These are phyloP conservation scores for Agrilus mali DNA, from an alignment of 2,888 invertebrate genomes.

Conservation along the genomic window DNA sequence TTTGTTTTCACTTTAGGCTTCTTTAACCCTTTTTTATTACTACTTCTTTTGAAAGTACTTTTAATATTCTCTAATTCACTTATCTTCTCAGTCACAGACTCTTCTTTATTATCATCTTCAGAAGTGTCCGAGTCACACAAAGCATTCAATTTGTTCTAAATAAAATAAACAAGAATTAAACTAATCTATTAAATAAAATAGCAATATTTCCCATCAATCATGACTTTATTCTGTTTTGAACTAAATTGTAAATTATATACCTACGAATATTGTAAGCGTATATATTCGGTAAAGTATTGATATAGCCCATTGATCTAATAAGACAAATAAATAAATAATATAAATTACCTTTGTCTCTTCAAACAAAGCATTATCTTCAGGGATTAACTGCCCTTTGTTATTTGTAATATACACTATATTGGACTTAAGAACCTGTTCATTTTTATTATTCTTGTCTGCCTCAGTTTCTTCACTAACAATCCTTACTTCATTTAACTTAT, in stretches of 20 bases:
- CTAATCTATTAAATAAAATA: neutral
- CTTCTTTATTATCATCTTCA: constrained; percentile 22
- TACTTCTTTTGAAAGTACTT: constrained; percentile 4
- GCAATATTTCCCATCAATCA: too few relatives aligned
- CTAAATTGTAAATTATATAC: too few relatives aligned
- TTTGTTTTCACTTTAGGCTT: neutral
- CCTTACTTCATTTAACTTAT: too few relatives aligned
- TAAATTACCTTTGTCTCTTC: too few relatives aligned
- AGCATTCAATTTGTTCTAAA: constrained; percentile 26
- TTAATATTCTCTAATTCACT: constrained; percentile 6
- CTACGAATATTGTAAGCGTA: too few relatives aligned
- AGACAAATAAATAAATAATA: too few relatives aligned
- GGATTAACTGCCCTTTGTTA: constrained; percentile 12
- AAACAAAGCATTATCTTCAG: constrained; percentile 7
- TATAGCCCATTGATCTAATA: too few relatives aligned
- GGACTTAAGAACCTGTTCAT: constrained; percentile 3
- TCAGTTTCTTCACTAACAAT: too few relatives aligned
- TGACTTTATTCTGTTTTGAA: too few relatives aligned
- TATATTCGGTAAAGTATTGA: too few relatives aligned
- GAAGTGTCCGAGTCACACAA: constrained; percentile 47
- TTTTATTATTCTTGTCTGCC: constrained; percentile 12
- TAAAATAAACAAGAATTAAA: constrained; percentile 8
- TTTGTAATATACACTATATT: constrained; percentile 12
- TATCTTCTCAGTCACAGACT: constrained; percentile 5
- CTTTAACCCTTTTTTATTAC: constrained; percentile 8